Conservation (phyloP, 2,888 invertebrate genomes). For the Holacanthella duospinosa region DNA sequence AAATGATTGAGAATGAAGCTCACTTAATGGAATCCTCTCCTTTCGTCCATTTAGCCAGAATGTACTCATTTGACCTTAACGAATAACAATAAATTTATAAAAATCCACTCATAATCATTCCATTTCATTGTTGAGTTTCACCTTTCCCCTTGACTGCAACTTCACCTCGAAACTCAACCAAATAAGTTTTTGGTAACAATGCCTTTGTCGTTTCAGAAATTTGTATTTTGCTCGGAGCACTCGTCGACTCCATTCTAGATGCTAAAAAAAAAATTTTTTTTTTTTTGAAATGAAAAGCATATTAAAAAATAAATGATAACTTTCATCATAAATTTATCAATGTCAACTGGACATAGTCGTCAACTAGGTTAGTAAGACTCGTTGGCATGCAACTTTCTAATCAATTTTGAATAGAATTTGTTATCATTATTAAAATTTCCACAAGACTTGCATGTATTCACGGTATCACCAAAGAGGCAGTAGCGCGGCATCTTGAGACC, state of each 20-base stretch:
- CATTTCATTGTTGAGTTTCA: constrained; percentile 38
- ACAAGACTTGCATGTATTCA: constrained; percentile 52
- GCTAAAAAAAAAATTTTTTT: constrained; percentile 44
- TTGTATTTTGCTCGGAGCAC: constrained; percentile 86
- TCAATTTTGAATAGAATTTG: not conserved
- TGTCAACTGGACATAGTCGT: too few relatives aligned
- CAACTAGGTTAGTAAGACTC: too few relatives aligned
- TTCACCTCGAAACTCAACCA: constrained; percentile 25
- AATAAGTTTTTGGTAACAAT: constrained; percentile 59
- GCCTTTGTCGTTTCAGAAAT: constrained; percentile 80
- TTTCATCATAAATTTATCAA: not conserved
- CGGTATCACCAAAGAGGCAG: constrained; percentile 81
- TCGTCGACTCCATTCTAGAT: constrained; percentile 84
- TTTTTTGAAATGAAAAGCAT: too few relatives aligned
- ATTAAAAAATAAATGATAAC: not conserved
- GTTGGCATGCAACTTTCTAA: not conserved
- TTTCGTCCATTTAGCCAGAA: constrained; percentile 73
- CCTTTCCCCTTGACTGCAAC: constrained; percentile 73
- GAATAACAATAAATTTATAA: not conserved
- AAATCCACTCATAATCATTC: not conserved
- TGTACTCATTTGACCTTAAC: constrained; percentile 62
- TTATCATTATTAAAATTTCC: not conserved
- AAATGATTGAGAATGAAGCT: constrained; percentile 19
- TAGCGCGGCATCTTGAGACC: constrained; percentile 84
- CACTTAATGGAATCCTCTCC: constrained; percentile 48